Conservation (phyloP, 2,113 vertebrate species). For the Catharus fuscescens region DNA sequence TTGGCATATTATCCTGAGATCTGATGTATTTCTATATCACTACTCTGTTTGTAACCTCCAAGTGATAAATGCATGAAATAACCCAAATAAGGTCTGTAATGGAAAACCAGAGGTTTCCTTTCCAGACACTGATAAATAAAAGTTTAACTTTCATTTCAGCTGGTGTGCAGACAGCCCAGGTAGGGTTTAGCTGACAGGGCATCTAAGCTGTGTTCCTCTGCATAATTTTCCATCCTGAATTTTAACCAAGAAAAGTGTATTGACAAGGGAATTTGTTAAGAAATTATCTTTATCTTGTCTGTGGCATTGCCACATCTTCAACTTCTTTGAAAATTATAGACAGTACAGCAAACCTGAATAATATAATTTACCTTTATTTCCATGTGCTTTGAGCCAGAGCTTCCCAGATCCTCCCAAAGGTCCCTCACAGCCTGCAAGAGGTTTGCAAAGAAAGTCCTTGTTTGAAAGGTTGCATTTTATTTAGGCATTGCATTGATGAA, state of each 20-base stretch:
- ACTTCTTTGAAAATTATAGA: not conserved
- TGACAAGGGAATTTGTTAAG: not conserved
- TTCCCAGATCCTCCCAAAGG: not conserved
- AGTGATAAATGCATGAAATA: not conserved
- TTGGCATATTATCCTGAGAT: not conserved
- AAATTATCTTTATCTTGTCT: not conserved
- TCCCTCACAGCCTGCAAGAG: not conserved
- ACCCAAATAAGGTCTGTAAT: not conserved
- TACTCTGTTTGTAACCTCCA: not conserved
- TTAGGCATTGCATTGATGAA: not conserved
- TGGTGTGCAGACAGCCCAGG: not conserved
- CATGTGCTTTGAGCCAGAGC: not conserved
- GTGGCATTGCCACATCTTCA: not conserved
- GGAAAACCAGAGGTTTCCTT: not conserved
- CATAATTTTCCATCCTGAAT: not conserved
- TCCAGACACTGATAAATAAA: not conserved
- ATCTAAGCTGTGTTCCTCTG: not conserved
- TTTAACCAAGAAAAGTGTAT: not conserved
- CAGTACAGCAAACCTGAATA: not conserved
- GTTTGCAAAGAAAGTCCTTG: not conserved
- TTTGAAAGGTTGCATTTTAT: not conserved
- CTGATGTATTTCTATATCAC: not conserved
- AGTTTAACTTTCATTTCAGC: not conserved
- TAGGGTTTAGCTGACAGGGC: not conserved
- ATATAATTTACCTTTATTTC: not conserved